These are phyloP conservation scores for Melolontha melolontha DNA, from an alignment of 2,888 invertebrate species.

Conservation along the genomic window DNA sequence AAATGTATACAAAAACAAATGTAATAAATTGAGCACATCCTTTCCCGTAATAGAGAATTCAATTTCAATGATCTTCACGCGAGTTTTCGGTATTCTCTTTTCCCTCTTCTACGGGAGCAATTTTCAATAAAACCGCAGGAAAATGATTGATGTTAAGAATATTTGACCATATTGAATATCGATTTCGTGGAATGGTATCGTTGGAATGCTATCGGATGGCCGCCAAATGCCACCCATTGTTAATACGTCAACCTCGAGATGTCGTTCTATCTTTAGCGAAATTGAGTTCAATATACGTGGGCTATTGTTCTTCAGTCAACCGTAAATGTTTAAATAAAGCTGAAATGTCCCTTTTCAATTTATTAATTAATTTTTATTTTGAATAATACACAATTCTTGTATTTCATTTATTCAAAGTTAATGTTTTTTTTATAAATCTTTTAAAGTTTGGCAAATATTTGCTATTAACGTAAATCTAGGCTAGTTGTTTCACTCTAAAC, in stretches of 20 bases:
- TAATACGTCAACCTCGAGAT: constrained; percentile 60
- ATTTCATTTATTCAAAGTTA: no score
- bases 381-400: no score
- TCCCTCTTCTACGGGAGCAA: constrained; percentile 33
- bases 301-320: constrained; percentile 13
- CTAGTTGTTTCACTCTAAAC: no score
- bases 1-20: constrained; percentile 20
- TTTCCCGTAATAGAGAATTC: constrained; percentile 23
- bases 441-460: no score
- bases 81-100: constrained; percentile 15
- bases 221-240: constrained; percentile 58
- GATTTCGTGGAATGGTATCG: constrained; percentile 20
- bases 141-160: constrained; percentile 42
- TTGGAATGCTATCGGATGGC: constrained; percentile 49
- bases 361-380: no score
- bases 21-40: constrained; percentile 29
- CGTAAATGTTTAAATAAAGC: constrained; percentile 1
- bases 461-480: no score
- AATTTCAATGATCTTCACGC: constrained; percentile 33
- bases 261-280: constrained; percentile 37
- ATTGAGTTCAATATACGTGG: constrained; percentile 7
- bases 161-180: constrained; percentile 37
- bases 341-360: no score
- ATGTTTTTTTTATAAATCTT: no score
- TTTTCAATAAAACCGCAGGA: constrained; percentile 39